These are phyloP conservation scores for Tragelaphus strepsiceros DNA, from an alignment of 2,113 vertebrate genomes.

Conservation along the genomic window DNA sequence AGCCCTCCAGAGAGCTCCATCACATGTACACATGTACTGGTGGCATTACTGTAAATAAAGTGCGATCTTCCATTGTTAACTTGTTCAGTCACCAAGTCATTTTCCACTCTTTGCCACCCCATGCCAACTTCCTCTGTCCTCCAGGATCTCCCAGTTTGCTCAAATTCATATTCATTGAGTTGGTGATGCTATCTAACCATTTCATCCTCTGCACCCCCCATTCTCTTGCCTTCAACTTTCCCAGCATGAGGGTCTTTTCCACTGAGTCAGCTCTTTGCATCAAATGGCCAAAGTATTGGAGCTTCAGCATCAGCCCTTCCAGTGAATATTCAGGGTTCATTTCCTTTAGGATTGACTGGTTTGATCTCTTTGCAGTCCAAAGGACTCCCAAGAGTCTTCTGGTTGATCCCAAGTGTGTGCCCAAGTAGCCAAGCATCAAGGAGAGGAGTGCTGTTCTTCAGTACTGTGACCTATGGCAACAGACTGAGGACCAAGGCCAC, in stretches of 20 bases:
- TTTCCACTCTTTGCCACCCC: neutral
- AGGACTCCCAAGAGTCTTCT: neutral
- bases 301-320: neutral
- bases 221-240: neutral
- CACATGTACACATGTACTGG: neutral
- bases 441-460: neutral
- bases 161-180: neutral
- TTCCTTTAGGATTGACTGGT: neutral
- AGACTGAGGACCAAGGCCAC: neutral
- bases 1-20: neutral
- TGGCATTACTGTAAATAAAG: neutral
- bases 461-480: neutral
- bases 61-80: too few relatives aligned
- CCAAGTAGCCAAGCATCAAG: neutral
- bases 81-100: neutral
- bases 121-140: neutral
- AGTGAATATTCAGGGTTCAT: neutral
- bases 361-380: neutral
- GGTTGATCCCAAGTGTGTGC: neutral
- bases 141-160: neutral
- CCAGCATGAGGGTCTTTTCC: neutral
- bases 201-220: neutral
- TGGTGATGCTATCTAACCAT: neutral
- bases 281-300: neutral
- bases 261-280: neutral